Conservation (phyloP, 2,797 vertebrate genomes). For the Chelon auratus region DNA sequence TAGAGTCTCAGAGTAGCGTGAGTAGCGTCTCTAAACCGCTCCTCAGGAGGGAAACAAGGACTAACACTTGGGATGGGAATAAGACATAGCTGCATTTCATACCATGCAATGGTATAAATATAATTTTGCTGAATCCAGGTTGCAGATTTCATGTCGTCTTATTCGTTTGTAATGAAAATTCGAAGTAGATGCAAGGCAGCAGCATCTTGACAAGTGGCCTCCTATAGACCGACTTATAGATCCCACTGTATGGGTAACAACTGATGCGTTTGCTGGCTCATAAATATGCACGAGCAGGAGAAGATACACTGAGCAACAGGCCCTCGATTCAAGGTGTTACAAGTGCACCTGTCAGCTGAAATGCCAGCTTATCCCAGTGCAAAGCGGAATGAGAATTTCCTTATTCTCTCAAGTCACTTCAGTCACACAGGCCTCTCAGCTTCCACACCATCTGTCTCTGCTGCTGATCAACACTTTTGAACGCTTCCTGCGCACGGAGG, state of each 20-base stretch:
- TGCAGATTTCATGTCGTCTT: no score
- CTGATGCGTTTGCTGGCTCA: no score
- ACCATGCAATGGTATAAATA: no score
- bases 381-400: conserved; percentile 43
- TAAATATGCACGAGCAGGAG: no score
- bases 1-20: not conserved
- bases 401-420: conserved; percentile 40
- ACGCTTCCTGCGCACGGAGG: conserved; percentile 15
- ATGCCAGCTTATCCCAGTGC: conserved; percentile 3
- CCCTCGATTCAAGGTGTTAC: conserved; percentile 45
- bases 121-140: no score
- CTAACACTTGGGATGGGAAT: not conserved
- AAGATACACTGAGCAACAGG: conserved; percentile 36
- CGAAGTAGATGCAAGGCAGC: no score
- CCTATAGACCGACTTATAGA: no score
- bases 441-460: conserved; percentile 54
- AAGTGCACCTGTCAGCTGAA: conserved; percentile 48
- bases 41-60: not conserved
- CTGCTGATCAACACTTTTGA: conserved; percentile 51
- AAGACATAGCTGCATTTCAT: no score
- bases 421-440: conserved; percentile 7
- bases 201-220: no score
- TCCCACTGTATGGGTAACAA: no score
- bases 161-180: no score
- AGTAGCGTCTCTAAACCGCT: not conserved